Base-by-base conservation (phyloP, 2,888 invertebrate species). In the Oscheius sp. region DNA sequence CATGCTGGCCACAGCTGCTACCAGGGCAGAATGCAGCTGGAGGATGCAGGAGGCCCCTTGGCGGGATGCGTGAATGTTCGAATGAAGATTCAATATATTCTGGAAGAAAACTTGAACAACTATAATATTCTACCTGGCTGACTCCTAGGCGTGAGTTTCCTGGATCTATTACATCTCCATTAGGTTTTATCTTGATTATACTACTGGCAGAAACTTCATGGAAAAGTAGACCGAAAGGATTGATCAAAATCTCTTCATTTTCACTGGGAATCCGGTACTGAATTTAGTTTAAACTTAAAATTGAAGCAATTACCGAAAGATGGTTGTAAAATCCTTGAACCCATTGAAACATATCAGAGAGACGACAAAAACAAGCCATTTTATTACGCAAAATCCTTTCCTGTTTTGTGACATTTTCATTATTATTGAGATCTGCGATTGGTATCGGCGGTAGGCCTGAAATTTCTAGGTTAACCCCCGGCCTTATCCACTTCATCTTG, bases 11-110 rank as follows among this genome's bases (percentile, higher is more conserved):
- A 81, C 81, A 6, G 81, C 81, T 16, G 81, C 76, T 9, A 86
- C 87, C 96, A 93, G 92, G 73, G 95, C 93, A 82, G 95, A 93
- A 87, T 95, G 95, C 86, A 98, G 92, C 91, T 98, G 97, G 85
- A 99, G 93, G 89, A 98, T 93, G 91, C 97, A 97, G 88, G 94
- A 94, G 85, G 98, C 93, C 91, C 98, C 98, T 27, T 98, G 98
- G 74, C 98, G 93, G n/a, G 95, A 94, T 70, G 95, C 94, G 91
- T 99, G 97, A 88, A 99, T 95, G 75, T 94, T 94, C 76, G 96
- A 94, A 91, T 98, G 98, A 83, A 98, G 91, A 25, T 93, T 93
- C 91, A 95, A 97, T 3, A 45, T 18, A 27, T 13, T 43, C 58
- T 69, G n/a, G 45, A 56, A n/a, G n/a, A 35, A 35, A 9, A 6